Evolutionary conservation across 2,113 vertebrate genomes (phyloP), one percentile per base, ranked within the genome.

Genomic region (Colossoma macropomum): DNA sequence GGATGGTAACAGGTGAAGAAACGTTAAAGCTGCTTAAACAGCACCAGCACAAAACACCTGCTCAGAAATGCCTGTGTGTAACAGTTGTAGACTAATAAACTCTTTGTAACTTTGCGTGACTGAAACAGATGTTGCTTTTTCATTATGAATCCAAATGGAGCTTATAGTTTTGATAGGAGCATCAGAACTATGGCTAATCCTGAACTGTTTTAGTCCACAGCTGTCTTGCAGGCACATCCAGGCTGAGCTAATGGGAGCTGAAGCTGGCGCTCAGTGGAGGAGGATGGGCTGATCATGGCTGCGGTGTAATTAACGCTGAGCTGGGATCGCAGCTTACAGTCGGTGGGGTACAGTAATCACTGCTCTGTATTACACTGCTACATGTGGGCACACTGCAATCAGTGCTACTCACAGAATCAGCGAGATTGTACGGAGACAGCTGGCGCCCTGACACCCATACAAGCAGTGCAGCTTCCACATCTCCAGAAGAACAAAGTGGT

Each of bases 231-330:
- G 27, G 70, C 54, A 66, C 30, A 81, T 82, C 60, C 63, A 69
- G 38, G 4, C 25, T 70, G 54, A 50, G 72, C 72, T 82, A 74
- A 74, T 75, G 70, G 52, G 59, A 63, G 63, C 56, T 75, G 21
- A 83, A 83, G 52, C 71, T 30, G 5, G 25, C 56, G 62, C 62
- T 86, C 63, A 79, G 54, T 63, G 77, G 60, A 86, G 59, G 56
- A 85, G 69, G 68, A 54, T 28, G 68, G 30, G 54, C 72, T 38
- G 78, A 71, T 65, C 80, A 74, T 65, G 59, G 12, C 75, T 86
- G 70, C 62, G 65, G 70, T 83, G 62, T 86, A 86, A 86, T 86
- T 86, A 86, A 79, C 41, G 45, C 34, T 62, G 71, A 79, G 76
- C 50, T 73, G 71, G 38, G n/a, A 79, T 12, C 2, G 60, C 50